Conservation (phyloP, 2,797 vertebrate genomes). For the Mormyrops attenuatus region DNA sequence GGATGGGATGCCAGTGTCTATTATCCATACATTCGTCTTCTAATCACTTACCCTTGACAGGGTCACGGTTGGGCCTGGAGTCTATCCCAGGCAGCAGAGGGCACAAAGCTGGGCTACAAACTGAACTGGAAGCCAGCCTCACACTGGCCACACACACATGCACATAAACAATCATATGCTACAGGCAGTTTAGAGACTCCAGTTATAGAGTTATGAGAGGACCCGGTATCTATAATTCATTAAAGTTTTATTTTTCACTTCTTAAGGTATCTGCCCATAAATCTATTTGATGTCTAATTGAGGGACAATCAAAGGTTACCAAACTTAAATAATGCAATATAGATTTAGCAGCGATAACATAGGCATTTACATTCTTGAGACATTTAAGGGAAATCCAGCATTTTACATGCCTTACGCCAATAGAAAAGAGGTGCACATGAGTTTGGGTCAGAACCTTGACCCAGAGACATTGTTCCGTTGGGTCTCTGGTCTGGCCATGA, state of each 20-base stretch:
- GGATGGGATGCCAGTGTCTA: background rate
- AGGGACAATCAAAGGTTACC: background rate
- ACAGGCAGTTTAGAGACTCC: background rate
- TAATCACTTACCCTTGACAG: background rate
- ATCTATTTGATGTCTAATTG: background rate
- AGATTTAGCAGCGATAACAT: background rate
- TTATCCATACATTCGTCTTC: background rate
- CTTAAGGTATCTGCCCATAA: background rate
- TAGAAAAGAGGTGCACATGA: background rate
- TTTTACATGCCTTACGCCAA: background rate
- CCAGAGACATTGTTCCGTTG: background rate
- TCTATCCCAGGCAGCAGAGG: background rate
- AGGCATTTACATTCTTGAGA: background rate
- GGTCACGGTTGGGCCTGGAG: background rate
- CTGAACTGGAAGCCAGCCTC: background rate
- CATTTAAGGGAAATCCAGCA: background rate
- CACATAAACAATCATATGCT: background rate
- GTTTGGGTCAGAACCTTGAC: constrained; percentile 7
- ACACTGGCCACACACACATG: background rate
- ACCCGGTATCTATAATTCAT: background rate
- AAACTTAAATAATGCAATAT: background rate
- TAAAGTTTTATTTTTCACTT: background rate
- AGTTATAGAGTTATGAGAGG: background rate
- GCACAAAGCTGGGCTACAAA: background rate
- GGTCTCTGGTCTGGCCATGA: background rate